Base-by-base conservation (phyloP, 1,140 invertebrate genomes). In the Xylocopa sonorina region DNA sequence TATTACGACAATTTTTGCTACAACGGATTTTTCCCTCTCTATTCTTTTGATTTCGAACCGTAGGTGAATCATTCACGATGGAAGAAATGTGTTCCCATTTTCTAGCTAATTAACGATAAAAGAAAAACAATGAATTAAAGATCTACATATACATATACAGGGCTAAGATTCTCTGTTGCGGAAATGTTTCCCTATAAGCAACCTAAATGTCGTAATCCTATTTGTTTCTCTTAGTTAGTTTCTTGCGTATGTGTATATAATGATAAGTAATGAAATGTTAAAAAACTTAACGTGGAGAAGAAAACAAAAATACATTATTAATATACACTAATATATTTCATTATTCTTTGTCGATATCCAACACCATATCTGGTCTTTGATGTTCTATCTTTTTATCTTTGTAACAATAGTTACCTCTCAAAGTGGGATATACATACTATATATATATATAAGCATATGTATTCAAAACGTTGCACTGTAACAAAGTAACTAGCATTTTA, bases 201-300 rank as follows among this genome's bases (percentile, higher is more conserved):
- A 73, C 16, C 73, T 46, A 64, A 64, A 38, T 50, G 67, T 73
- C 58, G 69, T 72, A 78, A 78, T 74, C 63, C 32, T 68, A 73
- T 72, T 69, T 73, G 41, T 71, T 84, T 84, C 51, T 60, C 66
- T 81, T 55, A 73, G 72, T 75, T 84, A 85, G 57, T 75, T 72
- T 82, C 71, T 78, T 78, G 73, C 87, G 83, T 91, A 92, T 92
- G 88, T 92, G 89, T 92, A 93, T 90, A 93, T 92, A 92, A 92
- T 90, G 89, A 92, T 92, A 92, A 89, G 84, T 48, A 77, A 32
- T 71, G 43, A 63, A 89, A 80, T 91, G 88, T 90, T 90, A 89
- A 91, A 89, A 91, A 87, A 32, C 16, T 43, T 51, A 60, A 71
- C 89, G 88, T 92, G 80, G 83, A 83, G 48, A 88, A 67, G 29